Base-by-base conservation (phyloP, 2,888 invertebrate species). In the Empis livida region DNA sequence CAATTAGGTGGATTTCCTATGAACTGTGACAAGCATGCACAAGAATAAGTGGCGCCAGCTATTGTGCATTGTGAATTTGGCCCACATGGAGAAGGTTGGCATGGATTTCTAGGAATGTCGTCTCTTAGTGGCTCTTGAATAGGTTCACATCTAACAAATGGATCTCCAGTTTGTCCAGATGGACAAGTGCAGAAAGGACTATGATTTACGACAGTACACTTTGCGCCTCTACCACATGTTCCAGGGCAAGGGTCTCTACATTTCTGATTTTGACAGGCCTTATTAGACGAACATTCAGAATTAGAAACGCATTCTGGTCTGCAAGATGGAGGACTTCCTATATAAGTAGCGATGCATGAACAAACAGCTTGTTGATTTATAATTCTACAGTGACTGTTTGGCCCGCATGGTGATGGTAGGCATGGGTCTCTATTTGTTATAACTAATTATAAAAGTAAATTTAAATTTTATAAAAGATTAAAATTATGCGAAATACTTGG, bases 171-270 rank as follows among this genome's bases (percentile, higher is more conserved):
- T 57, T 73, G 77, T 11, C 74, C 73, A 9, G 66, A 65, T 44
- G 77, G 73, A 60, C 86, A 86, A 41, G 73, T 75, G 58, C 87
- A 87, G 55, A 81, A 78, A 10, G 86, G 84, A 57, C 78, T 77
- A 59, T 87, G 86, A 57, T 83, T 83, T 5, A 82, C 77, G n/a
- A 84, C 83, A 68, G 79, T 78, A 59, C 87, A 87, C 47, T 78
- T 72, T 9, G 86, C 80, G 60, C 78, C 79, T 43, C 76, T 71
- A 13, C 84, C 84, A 60, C 84, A 84, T 20, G 81, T 76, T 50
- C 82, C 83, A 10, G 77, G 73, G 60, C 84, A 85, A n/a, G 85
- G 85, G 62, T 84, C 78, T 35, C 71, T 62, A 60, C 86, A 86
- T 55, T 78, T 80, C 57, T 80, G 80, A 58, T 80, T 79, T 44